Percentiles rank a stretch among this genome's conserved stretches.
Evolutionary conservation across 1,140 invertebrate species (phyloP).

Genomic region (Macrobrachium nipponense): DNA sequence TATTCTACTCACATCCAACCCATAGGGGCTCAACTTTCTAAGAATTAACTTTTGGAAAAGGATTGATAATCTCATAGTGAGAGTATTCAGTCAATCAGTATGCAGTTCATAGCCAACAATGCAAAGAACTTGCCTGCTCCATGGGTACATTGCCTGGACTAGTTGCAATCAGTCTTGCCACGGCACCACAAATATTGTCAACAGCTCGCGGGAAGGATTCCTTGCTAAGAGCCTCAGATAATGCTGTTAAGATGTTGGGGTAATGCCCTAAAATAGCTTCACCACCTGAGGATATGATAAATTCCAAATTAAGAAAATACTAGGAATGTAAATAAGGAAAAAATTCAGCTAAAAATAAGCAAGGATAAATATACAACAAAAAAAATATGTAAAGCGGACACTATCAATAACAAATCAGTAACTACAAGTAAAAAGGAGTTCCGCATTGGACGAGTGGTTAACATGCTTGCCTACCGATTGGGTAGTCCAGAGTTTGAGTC

Average conservation of each 20-base stretch:
- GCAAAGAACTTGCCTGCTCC: slow-evolving; percentile 71
- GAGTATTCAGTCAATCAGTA: too few relatives aligned
- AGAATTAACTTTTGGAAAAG: too few relatives aligned
- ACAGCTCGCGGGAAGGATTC: slow-evolving; percentile 75
- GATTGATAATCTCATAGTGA: too few relatives aligned
- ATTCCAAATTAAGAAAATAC: not conserved
- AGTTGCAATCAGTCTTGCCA: slow-evolving; percentile 79
- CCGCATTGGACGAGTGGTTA: too few relatives aligned
- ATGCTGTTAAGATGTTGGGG: slow-evolving; percentile 74
- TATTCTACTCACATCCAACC: too few relatives aligned
- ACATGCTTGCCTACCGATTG: too few relatives aligned
- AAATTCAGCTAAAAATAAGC: not conserved
- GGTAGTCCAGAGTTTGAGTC: too few relatives aligned
- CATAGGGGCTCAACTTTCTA: too few relatives aligned
- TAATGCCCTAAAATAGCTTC: slow-evolving; percentile 72
- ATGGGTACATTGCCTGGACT: slow-evolving; percentile 77
- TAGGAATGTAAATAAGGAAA: not conserved
- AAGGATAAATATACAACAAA: too few relatives aligned
- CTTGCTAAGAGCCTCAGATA: slow-evolving; percentile 76
- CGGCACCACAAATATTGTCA: slow-evolving; percentile 84
- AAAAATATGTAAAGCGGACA: too few relatives aligned
- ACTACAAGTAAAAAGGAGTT: too few relatives aligned
- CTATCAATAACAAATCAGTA: too few relatives aligned
- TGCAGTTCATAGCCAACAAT: not conserved
- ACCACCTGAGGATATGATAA: slow-evolving; percentile 31